Evolutionary conservation across 1,140 invertebrate genomes (phyloP), one percentile per base, ranked within the genome.

Genomic region (Myzus persicae): DNA sequence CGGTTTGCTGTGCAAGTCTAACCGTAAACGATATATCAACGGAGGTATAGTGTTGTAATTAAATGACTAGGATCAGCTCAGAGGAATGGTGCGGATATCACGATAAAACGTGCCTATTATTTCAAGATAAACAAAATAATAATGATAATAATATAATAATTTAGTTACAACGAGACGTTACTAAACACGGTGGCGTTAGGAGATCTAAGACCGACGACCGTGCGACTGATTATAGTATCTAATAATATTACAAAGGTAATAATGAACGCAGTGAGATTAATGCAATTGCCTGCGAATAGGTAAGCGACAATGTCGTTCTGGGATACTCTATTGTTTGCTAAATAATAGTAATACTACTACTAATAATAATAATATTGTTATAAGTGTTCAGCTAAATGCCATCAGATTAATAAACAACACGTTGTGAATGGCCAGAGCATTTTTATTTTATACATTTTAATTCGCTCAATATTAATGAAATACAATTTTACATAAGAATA

Each of bases 141-240:
- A 67, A 67, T 67, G 14, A 67, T 67, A 76, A 76, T 76, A 76
- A 76, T n/a, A 67, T 67, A 76, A 76, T 76, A 76, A 76, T n/a
- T 76, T 76, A 76, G 31, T 76, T n/a, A 31, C 26, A 31, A 59
- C 54, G 31, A 59, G 54, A 59, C 54, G 9, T 59, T 59, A 67
- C 59, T 76, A n/a, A 76, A 36, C 31, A 76, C 59, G 31, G 31
- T 24, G 8, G n/a, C 4, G 31, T 76, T 51, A 51, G 8, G 36
- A n/a, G 31, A 76, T 76, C 14, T n/a, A 18, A n/a, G 59, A n/a
- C 59, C 59, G 4, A 67, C 59, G 59, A 76, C 59, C n/a, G 59
- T 76, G 59, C 59, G 14, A n/a, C 59, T 76, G 59, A 76, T 76
- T 76, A n/a, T n/a, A 36, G 31, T 76, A 76, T 76, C 59, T 76